Base-by-base conservation (phyloP, 2,888 invertebrate genomes). In the Cinara cedri region DNA sequence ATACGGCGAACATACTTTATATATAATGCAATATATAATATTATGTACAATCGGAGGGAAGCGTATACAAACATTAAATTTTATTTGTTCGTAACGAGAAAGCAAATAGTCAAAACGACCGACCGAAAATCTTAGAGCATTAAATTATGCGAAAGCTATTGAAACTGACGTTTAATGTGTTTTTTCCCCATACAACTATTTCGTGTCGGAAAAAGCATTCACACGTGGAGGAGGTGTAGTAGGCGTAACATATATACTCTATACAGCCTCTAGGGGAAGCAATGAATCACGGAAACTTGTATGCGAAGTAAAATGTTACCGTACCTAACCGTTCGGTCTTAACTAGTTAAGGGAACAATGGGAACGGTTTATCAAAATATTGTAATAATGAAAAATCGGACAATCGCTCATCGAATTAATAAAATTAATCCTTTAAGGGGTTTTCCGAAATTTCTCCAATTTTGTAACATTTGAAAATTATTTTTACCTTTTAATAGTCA, bases 231-330 rank as follows among this genome's bases (percentile, higher is more conserved):
- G 34, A 34, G 34, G n/a, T n/a, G n/a, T 46, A 62, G 34, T 34
- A 62, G 49, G 72, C 62, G 72, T 74, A 19, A 21, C 62, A 34
- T 14, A 19, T n/a, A n/a, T n/a, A n/a, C n/a, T n/a, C n/a, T n/a
- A n/a, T 62, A 62, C 62, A 21, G 62, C 72, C 72, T 51, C 8
- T 42, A 42, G 62, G 51, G 62, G 42, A 63, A 63, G 51, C 51
- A 42, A 74, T 74, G 63, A 74, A 74, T 74, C 74, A 74, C 63
- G 8, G 14, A 62, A 74, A 74, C 42, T 74, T 74, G 63, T 63
- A 21, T 54, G 21, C 13, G 34, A 16, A 51, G 51, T 51, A 21
- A 51, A 54, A 63, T 16, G 34, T 51, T 74, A n/a, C 51, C 21
- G 51, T 74, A n/a, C n/a, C n/a, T n/a, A 63, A 24, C 26, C 26